Evolutionary conservation across 2,888 invertebrate genomes (phyloP).

Genomic region (Ditula angustiorana): DNA sequence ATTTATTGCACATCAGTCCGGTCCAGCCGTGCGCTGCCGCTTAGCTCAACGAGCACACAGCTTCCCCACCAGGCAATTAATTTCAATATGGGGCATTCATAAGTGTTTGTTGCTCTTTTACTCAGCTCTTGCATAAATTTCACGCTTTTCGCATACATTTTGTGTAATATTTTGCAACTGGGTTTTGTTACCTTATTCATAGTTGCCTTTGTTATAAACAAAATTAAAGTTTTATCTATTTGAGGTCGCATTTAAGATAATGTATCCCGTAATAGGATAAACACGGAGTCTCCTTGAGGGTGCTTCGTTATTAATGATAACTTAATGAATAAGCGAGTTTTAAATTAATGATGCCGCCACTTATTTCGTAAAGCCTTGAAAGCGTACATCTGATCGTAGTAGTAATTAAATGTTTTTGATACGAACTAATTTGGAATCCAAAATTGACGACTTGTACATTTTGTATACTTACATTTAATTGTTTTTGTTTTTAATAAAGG

Average conservation of each 20-base stretch:
- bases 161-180: neutral
- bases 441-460: too few species aligned
- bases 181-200: neutral
- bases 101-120: slow-evolving; percentile 19
- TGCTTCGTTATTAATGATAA: slow-evolving; percentile 35
- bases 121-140: slow-evolving; percentile 10
- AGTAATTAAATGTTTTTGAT: neutral
- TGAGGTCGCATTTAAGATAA: slow-evolving; percentile 1
- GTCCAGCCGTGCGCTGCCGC: slow-evolving; percentile 1
- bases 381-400: neutral
- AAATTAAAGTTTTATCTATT: neutral
- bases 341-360: slow-evolving; percentile 36
- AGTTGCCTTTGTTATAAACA: neutral
- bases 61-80: slow-evolving; percentile 24
- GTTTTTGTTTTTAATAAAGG: too few species aligned
- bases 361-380: slow-evolving; percentile 14
- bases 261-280: slow-evolving; percentile 8
- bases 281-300: slow-evolving; percentile 11
- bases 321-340: slow-evolving; percentile 38
- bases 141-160: neutral
- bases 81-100: slow-evolving; percentile 19
- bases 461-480: too few species aligned
- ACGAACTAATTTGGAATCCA: neutral
- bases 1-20: slow-evolving; percentile 40
- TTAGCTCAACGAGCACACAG: slow-evolving; percentile 1